Percentiles rank a stretch among this genome's conserved stretches.
Conservation (phyloP, 2,797 vertebrate species). For the Pelodytes ibericus region DNA sequence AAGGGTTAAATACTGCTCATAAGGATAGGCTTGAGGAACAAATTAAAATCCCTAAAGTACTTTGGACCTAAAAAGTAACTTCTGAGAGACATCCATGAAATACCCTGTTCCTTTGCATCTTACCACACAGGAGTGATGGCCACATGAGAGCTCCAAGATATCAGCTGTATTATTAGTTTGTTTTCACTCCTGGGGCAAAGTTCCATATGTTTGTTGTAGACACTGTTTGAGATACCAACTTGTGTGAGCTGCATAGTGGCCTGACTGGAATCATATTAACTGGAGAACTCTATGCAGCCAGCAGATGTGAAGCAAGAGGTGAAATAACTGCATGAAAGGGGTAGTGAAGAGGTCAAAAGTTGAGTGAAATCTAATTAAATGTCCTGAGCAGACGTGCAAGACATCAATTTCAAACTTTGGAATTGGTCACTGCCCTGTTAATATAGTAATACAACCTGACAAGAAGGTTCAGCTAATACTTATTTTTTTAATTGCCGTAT, state of each 20-base stretch:
- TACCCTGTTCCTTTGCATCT: too few relatives aligned
- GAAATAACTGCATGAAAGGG: neutral
- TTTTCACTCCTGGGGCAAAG: neutral
- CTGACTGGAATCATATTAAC: neutral
- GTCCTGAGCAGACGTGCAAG: neutral
- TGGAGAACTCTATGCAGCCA: neutral
- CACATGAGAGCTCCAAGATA: neutral
- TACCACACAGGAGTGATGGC: neutral
- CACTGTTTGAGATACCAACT: neutral
- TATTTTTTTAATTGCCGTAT: too few relatives aligned
- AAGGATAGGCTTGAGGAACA: too few relatives aligned
- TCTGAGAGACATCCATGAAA: too few relatives aligned
- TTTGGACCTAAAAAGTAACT: too few relatives aligned
- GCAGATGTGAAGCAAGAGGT: neutral
- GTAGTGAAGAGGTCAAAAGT: neutral
- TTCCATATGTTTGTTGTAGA: neutral
- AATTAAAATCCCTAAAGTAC: too few relatives aligned
- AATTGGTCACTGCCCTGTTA: too few relatives aligned
- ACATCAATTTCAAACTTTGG: neutral
- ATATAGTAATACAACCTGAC: too few relatives aligned
- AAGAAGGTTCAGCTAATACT: too few relatives aligned
- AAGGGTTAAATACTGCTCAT: too few relatives aligned
- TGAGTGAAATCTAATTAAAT: neutral
- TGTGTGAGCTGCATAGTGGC: neutral
- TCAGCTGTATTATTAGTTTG: neutral